These are phyloP conservation scores for Lycia hirtaria DNA, from an alignment of 2,888 invertebrate species.

Conservation along the genomic window DNA sequence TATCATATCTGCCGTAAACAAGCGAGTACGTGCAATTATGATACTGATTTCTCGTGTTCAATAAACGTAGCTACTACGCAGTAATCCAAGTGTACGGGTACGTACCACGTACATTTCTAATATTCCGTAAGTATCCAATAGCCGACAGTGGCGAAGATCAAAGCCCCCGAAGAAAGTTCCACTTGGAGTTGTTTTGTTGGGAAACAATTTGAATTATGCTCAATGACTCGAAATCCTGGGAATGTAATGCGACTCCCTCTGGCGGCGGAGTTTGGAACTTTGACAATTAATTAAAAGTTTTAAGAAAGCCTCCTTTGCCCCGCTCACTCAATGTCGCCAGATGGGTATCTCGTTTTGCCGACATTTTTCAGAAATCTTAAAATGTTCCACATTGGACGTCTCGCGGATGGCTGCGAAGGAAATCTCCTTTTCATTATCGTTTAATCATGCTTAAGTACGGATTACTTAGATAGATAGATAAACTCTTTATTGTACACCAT, in stretches of 20 bases:
- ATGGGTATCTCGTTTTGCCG: slow-evolving; percentile 19
- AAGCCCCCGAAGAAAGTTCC: slow-evolving; percentile 49
- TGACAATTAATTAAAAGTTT: slow-evolving; percentile 75
- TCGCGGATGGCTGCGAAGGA: no score
- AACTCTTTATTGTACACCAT: no score
- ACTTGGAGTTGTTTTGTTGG: slow-evolving; percentile 54
- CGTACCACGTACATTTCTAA: slow-evolving; percentile 5
- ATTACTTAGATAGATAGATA: no score
- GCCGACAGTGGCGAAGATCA: slow-evolving; percentile 45
- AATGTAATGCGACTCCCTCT: slow-evolving; percentile 57
- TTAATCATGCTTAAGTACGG: no score
- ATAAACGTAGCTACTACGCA: slow-evolving; percentile 15
- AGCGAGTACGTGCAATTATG: not conserved
- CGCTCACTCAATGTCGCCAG: slow-evolving; percentile 33
- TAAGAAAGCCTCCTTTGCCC: slow-evolving; percentile 57
- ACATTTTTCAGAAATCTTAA: slow-evolving; percentile 8
- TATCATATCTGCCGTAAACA: no score
- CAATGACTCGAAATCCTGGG: slow-evolving; percentile 62
- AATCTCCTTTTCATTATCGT: no score
- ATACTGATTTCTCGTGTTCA: not conserved
- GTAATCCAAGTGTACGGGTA: slow-evolving; percentile 7
- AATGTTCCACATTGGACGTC: not conserved
- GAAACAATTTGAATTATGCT: slow-evolving; percentile 65
- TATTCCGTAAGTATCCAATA: slow-evolving; percentile 30
- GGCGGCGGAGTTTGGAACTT: slow-evolving; percentile 57